Percentiles rank a stretch among this genome's conserved stretches.
Evolutionary conservation across 2,888 invertebrate species (phyloP).

Genomic region (Acronicta alni): DNA sequence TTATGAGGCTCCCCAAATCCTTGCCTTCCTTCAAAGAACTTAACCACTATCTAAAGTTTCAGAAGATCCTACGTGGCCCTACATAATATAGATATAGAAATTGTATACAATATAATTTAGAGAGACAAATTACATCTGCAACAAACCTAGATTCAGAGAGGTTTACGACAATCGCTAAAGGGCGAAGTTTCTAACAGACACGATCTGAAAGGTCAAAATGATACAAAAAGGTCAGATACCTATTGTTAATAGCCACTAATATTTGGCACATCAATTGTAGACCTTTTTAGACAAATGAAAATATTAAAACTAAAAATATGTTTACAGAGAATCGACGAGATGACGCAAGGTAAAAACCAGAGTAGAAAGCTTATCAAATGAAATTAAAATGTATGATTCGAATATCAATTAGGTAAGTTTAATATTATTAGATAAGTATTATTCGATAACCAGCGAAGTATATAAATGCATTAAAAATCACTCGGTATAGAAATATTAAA

Average conservation of each 20-base stretch:
- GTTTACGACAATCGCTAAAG: constrained; percentile 34
- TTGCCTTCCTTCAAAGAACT: no score
- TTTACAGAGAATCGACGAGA: no score
- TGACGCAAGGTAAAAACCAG: no score
- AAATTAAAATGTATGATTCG: no score
- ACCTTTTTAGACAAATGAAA: no score
- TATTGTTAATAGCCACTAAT: constrained; percentile 6
- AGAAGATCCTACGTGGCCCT: not conserved
- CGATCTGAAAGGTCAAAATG: constrained; percentile 16
- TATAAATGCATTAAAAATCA: no score
- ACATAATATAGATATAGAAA: not conserved
- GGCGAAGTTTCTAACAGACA: constrained; percentile 16
- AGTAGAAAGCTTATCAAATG: no score
- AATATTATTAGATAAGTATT: no score
- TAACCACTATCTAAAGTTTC: not conserved
- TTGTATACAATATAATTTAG: not conserved
- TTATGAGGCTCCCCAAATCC: not conserved
- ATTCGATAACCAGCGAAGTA: no score
- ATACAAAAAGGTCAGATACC: constrained; percentile 27
- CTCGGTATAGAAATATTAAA: no score
- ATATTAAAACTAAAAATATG: no score
- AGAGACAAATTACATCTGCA: not conserved
- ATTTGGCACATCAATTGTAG: constrained; percentile 1
- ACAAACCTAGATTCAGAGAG: constrained; percentile 18
- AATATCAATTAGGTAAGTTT: no score